These are phyloP conservation scores for Camponotus pennsylvanicus DNA, from an alignment of 1,140 invertebrate species.

Conservation along the genomic window DNA sequence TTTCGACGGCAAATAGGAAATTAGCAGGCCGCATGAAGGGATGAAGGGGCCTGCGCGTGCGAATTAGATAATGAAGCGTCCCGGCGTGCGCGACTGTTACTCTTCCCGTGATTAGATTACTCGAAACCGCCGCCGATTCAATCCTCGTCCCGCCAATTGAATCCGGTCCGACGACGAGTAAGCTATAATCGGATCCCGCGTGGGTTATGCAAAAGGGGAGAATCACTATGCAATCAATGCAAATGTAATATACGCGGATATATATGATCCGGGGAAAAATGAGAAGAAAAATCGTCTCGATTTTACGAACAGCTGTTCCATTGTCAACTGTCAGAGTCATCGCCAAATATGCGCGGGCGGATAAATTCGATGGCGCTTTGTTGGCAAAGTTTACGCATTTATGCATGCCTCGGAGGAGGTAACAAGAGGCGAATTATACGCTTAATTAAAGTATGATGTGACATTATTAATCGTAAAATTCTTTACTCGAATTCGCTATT, in stretches of 20 bases:
- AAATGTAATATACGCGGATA: not conserved
- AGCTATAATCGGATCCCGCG: constrained; percentile 35
- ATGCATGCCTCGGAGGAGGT: not conserved
- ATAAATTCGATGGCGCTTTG: not conserved
- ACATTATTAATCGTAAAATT: not conserved
- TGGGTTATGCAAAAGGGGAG: constrained; percentile 11
- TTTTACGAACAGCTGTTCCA: no score
- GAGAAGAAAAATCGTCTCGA: not conserved
- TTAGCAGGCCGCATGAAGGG: constrained; percentile 17
- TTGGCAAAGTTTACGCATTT: not conserved
- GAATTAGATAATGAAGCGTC: constrained; percentile 46
- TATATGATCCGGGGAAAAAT: not conserved
- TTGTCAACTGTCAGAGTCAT: not conserved
- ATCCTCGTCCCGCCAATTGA: constrained; percentile 24
- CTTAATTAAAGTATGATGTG: not conserved
- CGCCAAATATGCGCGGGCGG: not conserved
- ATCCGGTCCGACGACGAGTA: constrained; percentile 3
- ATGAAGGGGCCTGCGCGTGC: not conserved
- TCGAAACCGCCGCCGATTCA: constrained; percentile 47
- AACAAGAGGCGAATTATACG: not conserved
- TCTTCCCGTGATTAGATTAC: constrained; percentile 51
- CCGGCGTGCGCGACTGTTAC: not conserved
- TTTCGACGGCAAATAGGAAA: constrained; percentile 49
- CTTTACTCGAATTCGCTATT: not conserved
- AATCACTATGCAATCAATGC: constrained; percentile 34